Base-by-base conservation (phyloP, 2,113 vertebrate species). In the Apodemus sylvaticus region DNA sequence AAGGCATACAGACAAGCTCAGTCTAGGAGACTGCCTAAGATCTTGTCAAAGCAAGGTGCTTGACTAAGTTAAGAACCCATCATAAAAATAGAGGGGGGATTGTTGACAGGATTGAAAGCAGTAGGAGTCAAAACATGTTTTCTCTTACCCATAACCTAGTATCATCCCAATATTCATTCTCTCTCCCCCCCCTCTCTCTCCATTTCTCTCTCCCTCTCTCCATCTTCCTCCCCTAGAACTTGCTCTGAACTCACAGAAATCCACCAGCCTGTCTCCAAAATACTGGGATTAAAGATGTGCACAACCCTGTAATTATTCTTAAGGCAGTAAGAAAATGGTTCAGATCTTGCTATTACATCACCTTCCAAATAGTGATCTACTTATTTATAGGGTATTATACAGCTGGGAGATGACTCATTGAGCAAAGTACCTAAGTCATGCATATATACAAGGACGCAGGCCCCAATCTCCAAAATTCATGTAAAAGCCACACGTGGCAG, bases 71-170 rank as follows among this genome's bases (percentile, higher is more conserved):
- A 93, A 71, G 58, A 36, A 34, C 5, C 6, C n/a, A 45, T 82
- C 29, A 31, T 73, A 26, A 91, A 82, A 73, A 22, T n/a, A 58
- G 17, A 9, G 19, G 9, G 7, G 5, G 51, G 9, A 36, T 68
- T 66, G 20, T 2, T 36, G 39, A 55, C n/a, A 16, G 0, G 12
- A 42, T 60, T 68, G 4, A 55, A 76, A 26, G n/a, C 4, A 74
- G 20, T 4, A 74, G 17, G 14, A 24, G 1, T 24, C 51, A 71
- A 64, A 85, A 17, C 3, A 8, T n/a, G 55, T 45, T 53, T 91
- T 31, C 7, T 34, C 1, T 68, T 22, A 24, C 8, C 11, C 34
- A n/a, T 0, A n/a, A n/a, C 1, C 29, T n/a, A 7, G 39, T 29
- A 76, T 78, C 48, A 22, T 39, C 4, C 8, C 13, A 34, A 16